phyloP scores from a whole-genome alignment of 2,113 vertebrate genomes.

The Urocolius indicus region DNA sequence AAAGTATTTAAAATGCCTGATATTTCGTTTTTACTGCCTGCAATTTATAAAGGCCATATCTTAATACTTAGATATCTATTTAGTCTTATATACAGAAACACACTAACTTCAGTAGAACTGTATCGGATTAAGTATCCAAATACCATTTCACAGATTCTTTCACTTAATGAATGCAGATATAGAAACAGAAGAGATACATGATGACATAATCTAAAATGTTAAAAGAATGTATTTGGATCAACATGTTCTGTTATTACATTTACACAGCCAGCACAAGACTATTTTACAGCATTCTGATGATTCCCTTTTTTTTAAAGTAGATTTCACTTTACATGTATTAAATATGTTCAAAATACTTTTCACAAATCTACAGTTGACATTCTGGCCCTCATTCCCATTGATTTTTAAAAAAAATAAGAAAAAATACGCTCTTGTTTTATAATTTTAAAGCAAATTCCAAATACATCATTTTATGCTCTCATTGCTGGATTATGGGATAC shows the following conservation, averaged over 20 bases:
- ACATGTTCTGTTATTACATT: not conserved
- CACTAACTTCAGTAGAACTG: not conserved
- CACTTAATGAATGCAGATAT: not conserved
- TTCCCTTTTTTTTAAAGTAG: not conserved
- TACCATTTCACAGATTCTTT: not conserved
- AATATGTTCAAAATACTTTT: not conserved
- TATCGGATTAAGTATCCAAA: not conserved
- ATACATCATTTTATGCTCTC: not conserved
- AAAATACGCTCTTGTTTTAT: not conserved
- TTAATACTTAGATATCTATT: not conserved
- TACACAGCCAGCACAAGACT: not conserved
- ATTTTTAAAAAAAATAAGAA: not conserved
- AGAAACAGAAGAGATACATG: not conserved
- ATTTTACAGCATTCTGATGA: not conserved
- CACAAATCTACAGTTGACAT: not conserved
- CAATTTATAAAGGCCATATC: not conserved
- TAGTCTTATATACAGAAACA: not conserved
- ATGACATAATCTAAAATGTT: not conserved
- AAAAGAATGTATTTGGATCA: not conserved
- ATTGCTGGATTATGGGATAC: not conserved
- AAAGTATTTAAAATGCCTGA: not conserved
- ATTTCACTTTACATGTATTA: not conserved
- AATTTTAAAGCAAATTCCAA: not conserved
- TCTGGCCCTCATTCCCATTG: not conserved
- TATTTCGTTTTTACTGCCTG: not conserved